Percentiles rank a stretch among this genome's conserved stretches.
Conservation (phyloP, 2,797 vertebrate species). For the Fratercula arctica region DNA sequence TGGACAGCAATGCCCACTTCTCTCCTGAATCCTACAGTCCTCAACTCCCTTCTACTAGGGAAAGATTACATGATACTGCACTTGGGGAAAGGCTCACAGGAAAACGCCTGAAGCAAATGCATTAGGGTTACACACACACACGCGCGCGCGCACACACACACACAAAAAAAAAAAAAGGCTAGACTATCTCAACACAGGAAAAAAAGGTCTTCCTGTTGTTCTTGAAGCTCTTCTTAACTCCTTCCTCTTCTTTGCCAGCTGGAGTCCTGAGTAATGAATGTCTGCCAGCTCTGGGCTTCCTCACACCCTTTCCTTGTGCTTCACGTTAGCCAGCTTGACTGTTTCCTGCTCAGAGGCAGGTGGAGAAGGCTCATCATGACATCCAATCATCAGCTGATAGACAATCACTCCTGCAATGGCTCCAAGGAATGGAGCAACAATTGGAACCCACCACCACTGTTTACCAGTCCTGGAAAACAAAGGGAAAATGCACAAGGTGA, state of each 20-base stretch:
- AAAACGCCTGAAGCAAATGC: constrained; percentile 18
- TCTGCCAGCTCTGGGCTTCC: not conserved
- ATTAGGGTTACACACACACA: not conserved
- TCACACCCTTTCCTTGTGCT: constrained; percentile 82
- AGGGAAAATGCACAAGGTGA: not conserved
- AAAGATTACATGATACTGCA: not conserved
- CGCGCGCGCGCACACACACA: not conserved
- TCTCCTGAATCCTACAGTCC: not conserved
- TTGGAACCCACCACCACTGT: constrained; percentile 93
- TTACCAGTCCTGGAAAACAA: constrained; percentile 70
- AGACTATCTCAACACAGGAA: constrained; percentile 8
- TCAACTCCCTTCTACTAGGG: not conserved
- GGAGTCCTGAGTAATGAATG: constrained; percentile 53
- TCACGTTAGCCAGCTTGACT: constrained; percentile 84
- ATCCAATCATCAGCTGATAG: constrained; percentile 95
- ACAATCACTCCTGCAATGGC: constrained; percentile 85
- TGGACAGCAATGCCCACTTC: not conserved
- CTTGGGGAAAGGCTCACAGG: not conserved
- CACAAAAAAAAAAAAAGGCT: not conserved
- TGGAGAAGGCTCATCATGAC: constrained; percentile 85
- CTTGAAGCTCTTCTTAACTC: constrained; percentile 19
- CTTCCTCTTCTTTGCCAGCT: not conserved
- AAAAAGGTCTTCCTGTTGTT: constrained; percentile 18
- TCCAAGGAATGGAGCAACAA: constrained; percentile 90
- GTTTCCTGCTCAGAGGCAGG: constrained; percentile 81